Evolutionary conservation across 2,113 vertebrate species (phyloP), one percentile per base, ranked within the genome.

Genomic region (Empidonax alnorum): DNA sequence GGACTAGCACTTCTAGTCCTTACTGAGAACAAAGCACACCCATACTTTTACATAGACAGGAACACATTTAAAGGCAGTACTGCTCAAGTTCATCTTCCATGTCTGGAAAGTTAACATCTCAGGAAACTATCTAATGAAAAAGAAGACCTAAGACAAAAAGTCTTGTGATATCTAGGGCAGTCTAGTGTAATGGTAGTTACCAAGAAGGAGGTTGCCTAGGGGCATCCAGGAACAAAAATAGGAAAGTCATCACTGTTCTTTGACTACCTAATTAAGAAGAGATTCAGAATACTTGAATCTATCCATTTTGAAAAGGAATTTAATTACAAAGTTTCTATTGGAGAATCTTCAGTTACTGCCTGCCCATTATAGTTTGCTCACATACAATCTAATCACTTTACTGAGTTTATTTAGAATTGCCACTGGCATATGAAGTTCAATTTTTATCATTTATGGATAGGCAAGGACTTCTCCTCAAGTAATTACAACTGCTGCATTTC

Each of bases 401-500:
- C 27, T 71, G 79, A 84, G 17, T 90, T 85, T 80, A 77, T 63
- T 93, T 44, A 59, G 63, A 77, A 90, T 66, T 96, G 50, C 63
- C 46, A 80, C 63, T 88, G 75, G 24, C 62, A 80, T 80, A 4
- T 58, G 50, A 76, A 61, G 63, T 77, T 92, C 59, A 84, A 67
- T 88, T 93, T 94, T 93, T 80, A 81, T 76, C 50, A 71, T 94
- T 92, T 65, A 47, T 74, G 50, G 52, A 59, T 74, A 93, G 39
- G 33, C 72, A 77, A 90, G 47, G 65, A 81, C 69, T 90, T 93
- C 41, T 91, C 42, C 30, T 88, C 50, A 52, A 80, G 89, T 37
- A 95, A 67, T 81, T 89, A 35, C 31, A 87, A 76, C 80, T 87
- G 92, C 87, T 95, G 31, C 28, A 55, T 94, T 84, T 90, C 47